A percentile compares a stretch with the other conserved stretches of the same genome.
Evolutionary conservation across 92 coral and sea anemone genomes (phyloP).

Genomic region (Porites lobata): DNA sequence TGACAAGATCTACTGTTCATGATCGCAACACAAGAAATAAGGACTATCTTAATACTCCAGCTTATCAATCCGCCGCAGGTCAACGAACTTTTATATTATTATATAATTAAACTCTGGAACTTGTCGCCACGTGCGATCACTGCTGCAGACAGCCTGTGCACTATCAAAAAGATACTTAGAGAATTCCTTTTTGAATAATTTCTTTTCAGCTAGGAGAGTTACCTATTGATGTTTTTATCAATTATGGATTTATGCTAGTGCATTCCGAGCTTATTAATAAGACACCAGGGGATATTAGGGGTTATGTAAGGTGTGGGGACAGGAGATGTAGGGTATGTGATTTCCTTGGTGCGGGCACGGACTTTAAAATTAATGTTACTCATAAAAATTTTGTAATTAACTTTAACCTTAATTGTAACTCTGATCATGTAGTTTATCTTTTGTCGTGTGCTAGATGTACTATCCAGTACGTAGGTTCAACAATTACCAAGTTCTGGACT

Average conservation of each 20-base stretch:
- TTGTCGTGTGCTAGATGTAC: neutral
- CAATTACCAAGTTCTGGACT: neutral
- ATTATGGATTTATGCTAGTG: neutral
- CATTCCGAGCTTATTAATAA: neutral
- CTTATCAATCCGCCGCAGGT: too few relatives aligned
- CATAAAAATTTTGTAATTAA: neutral
- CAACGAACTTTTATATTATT: too few relatives aligned
- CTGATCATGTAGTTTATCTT: constrained; percentile 1
- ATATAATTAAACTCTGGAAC: too few relatives aligned
- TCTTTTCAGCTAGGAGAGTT: too few relatives aligned
- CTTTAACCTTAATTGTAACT: neutral
- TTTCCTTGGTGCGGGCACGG: neutral
- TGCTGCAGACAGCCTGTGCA: too few relatives aligned
- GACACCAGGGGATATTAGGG: neutral
- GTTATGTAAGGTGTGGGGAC: neutral
- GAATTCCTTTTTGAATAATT: too few relatives aligned
- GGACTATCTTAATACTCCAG: too few relatives aligned
- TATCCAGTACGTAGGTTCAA: neutral
- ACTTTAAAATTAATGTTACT: neutral
- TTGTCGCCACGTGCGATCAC: too few relatives aligned
- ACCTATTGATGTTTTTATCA: too few relatives aligned
- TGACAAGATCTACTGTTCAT: too few relatives aligned
- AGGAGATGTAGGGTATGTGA: neutral
- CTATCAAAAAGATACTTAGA: too few relatives aligned
- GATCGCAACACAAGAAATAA: too few relatives aligned